A percentile compares a stretch with the other conserved stretches of the same genome.
phyloP scores from a whole-genome alignment of 2,888 invertebrate genomes.

The Pseudococcus jackbeardsleyi region DNA sequence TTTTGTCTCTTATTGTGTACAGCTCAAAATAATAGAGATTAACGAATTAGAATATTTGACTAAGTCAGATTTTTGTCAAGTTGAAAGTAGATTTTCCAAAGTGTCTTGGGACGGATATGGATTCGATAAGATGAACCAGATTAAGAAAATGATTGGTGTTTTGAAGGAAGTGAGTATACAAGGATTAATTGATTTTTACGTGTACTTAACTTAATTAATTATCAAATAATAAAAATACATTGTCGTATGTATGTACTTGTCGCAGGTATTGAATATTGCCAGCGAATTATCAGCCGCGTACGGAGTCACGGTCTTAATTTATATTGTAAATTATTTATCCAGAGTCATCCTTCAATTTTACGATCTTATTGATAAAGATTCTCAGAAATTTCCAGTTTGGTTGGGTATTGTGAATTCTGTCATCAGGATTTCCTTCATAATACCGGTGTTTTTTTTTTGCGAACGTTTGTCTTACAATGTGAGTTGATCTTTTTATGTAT shows the following conservation, averaged over 20 bases:
- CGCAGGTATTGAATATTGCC: conserved; percentile 21
- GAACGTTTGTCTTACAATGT: background rate
- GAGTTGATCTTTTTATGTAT: background rate
- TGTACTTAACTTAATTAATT: background rate
- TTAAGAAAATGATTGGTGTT: background rate
- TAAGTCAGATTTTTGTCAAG: background rate
- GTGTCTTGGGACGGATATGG: background rate
- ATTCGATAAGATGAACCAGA: background rate
- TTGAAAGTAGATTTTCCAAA: background rate
- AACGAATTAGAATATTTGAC: background rate
- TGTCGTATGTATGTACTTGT: background rate
- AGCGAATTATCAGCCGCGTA: conserved; percentile 11
- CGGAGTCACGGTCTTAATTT: background rate
- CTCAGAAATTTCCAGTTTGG: background rate
- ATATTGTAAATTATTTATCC: background rate
- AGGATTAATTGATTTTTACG: background rate
- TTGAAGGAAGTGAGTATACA: background rate
- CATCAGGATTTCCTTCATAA: background rate
- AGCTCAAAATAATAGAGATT: background rate
- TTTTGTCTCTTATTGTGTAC: background rate
- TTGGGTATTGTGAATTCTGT: background rate
- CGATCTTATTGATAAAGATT: conserved; percentile 32
- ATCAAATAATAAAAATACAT: background rate
- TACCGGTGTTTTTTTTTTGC: conserved; percentile 2
- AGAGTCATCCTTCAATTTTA: background rate